Percentiles rank a stretch among this genome's conserved stretches.
Evolutionary conservation across 2,113 vertebrate species (phyloP).

Genomic region (Delphinus delphis): DNA sequence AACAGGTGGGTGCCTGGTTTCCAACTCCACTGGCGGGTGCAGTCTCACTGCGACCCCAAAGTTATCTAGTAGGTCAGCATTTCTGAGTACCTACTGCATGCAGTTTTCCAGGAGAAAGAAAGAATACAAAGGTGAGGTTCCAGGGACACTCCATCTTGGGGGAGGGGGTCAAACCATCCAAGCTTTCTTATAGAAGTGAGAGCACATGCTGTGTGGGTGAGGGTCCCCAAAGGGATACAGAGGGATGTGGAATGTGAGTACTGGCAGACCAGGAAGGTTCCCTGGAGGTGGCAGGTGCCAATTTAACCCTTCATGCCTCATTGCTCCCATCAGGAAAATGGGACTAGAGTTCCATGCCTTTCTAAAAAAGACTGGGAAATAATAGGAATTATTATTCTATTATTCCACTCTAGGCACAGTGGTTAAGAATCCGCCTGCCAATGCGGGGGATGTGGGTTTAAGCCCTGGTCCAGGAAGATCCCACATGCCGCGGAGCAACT

Average conservation of each 20-base stretch:
- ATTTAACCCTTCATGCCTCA: not conserved
- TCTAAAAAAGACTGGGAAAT: not conserved
- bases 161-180: accelerated
- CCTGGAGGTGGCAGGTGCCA: accelerated
- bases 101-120: not conserved
- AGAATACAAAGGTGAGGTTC: accelerated
- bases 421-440: no score
- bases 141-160: not conserved
- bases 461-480: no score
- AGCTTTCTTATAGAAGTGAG: not conserved
- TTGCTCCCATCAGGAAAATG: not conserved
- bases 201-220: accelerated
- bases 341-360: not conserved
- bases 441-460: no score
- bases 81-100: accelerated
- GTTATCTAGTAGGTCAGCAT: not conserved
- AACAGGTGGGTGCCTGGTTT: accelerated
- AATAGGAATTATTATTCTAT: no score
- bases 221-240: not conserved
- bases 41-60: not conserved
- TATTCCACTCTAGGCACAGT: no score
- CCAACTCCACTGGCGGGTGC: accelerated
- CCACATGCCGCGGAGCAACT: no score
- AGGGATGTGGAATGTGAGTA: not conserved
- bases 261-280: no score